phyloP scores from a whole-genome alignment of 1,140 invertebrate species.

The Panagrolaimus sp. region DNA sequence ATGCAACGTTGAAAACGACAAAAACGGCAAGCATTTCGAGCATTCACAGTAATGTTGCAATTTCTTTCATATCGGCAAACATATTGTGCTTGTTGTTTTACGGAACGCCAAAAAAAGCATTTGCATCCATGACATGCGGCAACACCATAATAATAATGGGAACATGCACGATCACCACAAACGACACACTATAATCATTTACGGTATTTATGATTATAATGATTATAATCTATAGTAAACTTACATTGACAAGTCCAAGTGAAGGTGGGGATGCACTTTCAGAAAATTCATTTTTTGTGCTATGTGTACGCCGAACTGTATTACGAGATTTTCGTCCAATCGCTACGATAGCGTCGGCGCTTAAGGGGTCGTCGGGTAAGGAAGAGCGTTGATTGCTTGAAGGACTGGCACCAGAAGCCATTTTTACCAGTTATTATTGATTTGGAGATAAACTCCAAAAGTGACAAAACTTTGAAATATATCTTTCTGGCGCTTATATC shows the following conservation, averaged over 20 bases:
- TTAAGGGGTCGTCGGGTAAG: background rate
- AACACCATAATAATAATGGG: constrained; percentile 72
- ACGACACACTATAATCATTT: constrained; percentile 50
- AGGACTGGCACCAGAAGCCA: constrained; percentile 12
- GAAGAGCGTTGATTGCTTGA: constrained; percentile 12
- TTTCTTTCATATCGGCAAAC: constrained; percentile 85
- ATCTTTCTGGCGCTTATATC: too few relatives aligned
- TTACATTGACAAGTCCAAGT: background rate
- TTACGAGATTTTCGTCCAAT: background rate
- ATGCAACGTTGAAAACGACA: constrained; percentile 92
- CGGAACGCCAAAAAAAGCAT: constrained; percentile 83
- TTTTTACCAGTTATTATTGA: background rate
- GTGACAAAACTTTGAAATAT: too few relatives aligned
- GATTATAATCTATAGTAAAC: background rate
- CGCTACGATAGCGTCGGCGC: constrained; percentile 1
- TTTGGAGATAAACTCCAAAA: too few relatives aligned
- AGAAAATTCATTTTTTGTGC: background rate
- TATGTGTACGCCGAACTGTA: background rate
- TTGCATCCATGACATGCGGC: constrained; percentile 90
- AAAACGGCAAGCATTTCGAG: constrained; percentile 80
- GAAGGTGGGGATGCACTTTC: background rate
- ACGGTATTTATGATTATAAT: background rate
- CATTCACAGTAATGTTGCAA: constrained; percentile 75
- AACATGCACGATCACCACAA: constrained; percentile 53
- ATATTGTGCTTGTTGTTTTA: constrained; percentile 68